Percentiles rank a stretch among this genome's conserved stretches.
phyloP scores from a whole-genome alignment of 1,140 invertebrate genomes.

The Drosophila nikananu region DNA sequence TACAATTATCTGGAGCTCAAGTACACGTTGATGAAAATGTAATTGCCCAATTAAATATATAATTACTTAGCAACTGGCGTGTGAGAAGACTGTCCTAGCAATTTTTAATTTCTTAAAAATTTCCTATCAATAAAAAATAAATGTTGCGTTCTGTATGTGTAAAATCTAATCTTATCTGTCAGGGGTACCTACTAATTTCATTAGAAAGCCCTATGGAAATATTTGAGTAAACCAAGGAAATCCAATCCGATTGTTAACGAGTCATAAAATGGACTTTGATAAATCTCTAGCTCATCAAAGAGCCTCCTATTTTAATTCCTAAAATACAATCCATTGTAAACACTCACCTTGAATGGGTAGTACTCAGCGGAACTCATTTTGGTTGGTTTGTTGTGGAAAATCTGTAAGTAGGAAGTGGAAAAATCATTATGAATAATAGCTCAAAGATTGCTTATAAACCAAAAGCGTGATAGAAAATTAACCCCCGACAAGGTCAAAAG shows the following conservation, averaged over 20 bases:
- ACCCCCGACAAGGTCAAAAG: slow-evolving; percentile 38
- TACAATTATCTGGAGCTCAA: slow-evolving; percentile 14
- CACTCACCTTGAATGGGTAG: slow-evolving; percentile 85
- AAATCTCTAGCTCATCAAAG: not conserved
- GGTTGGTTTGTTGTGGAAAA: slow-evolving; percentile 48
- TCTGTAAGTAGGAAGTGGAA: slow-evolving; percentile 61
- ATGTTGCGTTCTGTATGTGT: not conserved
- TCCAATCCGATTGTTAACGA: not conserved
- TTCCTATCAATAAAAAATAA: not conserved
- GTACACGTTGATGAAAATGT: slow-evolving; percentile 10
- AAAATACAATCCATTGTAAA: slow-evolving; percentile 13
- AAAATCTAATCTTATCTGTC: not conserved
- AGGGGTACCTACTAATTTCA: not conserved
- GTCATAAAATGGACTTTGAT: slow-evolving; percentile 6
- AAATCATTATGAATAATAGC: slow-evolving; percentile 46
- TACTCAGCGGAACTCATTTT: slow-evolving; percentile 85
- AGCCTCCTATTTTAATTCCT: not conserved
- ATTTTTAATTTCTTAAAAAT: not conserved
- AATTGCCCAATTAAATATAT: slow-evolving; percentile 33
- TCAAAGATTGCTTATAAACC: slow-evolving; percentile 17
- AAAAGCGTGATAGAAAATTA: slow-evolving; percentile 31
- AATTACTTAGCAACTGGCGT: slow-evolving; percentile 23
- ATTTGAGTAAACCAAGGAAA: not conserved
- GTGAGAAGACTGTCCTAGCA: not conserved
- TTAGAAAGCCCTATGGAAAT: not conserved